Conservation (phyloP, 2,113 vertebrate species). For the Phrynocephalus versicolor region DNA sequence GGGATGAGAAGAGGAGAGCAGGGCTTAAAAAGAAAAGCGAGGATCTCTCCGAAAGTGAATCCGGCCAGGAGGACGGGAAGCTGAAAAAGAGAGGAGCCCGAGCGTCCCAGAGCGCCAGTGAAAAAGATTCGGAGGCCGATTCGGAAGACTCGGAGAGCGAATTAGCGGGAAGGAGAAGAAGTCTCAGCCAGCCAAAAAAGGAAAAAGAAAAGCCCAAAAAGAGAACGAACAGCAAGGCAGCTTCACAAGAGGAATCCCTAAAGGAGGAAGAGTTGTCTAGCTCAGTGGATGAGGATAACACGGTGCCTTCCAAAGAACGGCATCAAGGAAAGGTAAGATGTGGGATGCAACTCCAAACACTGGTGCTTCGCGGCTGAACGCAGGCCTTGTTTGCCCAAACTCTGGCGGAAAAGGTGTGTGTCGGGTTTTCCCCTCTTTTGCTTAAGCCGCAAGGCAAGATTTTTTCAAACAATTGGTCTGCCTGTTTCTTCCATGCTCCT, state of each 20-base stretch:
- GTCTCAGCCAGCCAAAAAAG: neutral
- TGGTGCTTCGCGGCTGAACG: neutral
- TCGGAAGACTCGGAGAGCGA: neutral
- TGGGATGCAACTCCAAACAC: neutral
- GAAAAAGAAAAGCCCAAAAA: neutral
- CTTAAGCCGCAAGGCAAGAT: too few species aligned
- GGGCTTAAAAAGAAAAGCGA: neutral
- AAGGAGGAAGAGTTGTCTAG: neutral
- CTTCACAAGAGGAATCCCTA: neutral
- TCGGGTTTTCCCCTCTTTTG: too few species aligned
- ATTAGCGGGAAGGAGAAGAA: neutral
- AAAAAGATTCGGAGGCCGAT: neutral
- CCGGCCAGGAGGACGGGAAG: neutral
- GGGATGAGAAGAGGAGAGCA: neutral
- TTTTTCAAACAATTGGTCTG: too few species aligned
- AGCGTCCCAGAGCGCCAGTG: neutral
- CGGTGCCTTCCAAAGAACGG: neutral
- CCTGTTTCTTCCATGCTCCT: too few species aligned
- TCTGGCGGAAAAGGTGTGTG: too few species aligned
- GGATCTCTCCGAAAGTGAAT: neutral
- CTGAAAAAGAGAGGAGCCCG: neutral
- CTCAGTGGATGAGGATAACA: neutral
- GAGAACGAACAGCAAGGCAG: neutral
- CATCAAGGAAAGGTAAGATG: slow-evolving; percentile 24
- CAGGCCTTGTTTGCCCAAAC: neutral